Conservation (phyloP, 2,797 vertebrate species). For the Gymnocypris eckloni region DNA sequence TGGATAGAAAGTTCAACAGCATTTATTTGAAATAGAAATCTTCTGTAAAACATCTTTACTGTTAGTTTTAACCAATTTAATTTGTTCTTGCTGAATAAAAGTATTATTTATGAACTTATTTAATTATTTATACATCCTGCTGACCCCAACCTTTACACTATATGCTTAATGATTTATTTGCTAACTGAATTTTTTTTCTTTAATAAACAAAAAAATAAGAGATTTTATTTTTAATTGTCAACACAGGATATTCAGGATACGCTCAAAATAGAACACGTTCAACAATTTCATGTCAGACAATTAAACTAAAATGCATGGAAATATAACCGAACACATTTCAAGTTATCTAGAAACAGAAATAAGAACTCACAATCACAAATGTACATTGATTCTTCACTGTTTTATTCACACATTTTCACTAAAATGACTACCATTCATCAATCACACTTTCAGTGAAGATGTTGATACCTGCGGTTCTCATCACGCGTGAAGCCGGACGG, state of each 20-base stretch:
- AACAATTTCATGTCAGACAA: background rate
- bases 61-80: background rate
- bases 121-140: too few species aligned
- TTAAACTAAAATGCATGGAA: background rate
- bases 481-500: conserved; percentile 91
- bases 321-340: background rate
- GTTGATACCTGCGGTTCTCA: conserved; percentile 83
- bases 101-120: background rate
- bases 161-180: background rate
- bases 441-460: background rate
- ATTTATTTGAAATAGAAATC: background rate
- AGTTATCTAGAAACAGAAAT: background rate
- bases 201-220: background rate
- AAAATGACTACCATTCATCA: background rate
- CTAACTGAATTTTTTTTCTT: background rate
- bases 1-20: background rate
- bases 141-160: background rate
- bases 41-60: background rate
- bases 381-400: background rate
- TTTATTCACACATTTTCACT: too few species aligned
- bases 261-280: background rate
- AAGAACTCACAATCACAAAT: background rate
- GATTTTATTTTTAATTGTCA: background rate
- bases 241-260: background rate
- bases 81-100: background rate